Base-by-base conservation (phyloP, 2,888 invertebrate genomes). In the Amorpha juglandis region DNA sequence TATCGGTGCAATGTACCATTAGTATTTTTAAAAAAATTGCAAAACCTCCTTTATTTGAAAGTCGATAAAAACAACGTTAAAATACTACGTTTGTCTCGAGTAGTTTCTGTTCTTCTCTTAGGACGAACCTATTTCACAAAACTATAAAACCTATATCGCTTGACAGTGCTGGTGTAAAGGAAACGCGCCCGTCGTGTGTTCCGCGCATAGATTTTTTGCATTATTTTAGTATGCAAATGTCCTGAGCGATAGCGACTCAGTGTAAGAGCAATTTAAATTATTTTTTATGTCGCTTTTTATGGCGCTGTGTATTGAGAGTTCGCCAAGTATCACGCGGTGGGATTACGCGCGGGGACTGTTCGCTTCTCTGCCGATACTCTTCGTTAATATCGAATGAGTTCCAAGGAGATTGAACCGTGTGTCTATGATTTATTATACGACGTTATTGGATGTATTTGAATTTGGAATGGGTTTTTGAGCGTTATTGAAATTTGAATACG, bases 211-310 rank as follows among this genome's bases (percentile, higher is more conserved):
- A 91, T 91, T 92, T n/a, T 91, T 89, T 93, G 93, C 93, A 93
- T 93, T 91, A 93, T 90, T 93, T 92, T 89, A 90, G 88, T 91
- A 94, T 94, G 93, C 93, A 94, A 94, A 94, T 94, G 89, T 83
- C 83, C 85, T 81, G 64, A 80, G 79, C 87, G 91, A 91, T 91
- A 91, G 84, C 91, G 88, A 88, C 89, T 87, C 89, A 91, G 86
- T 89, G 89, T 90, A 90, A 90, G 91, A 92, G 92, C 93, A 91
- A 94, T 94, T 94, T 93, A 92, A 94, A 94, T 94, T 94, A 94
- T 93, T 94, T 94, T 94, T 94, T 94, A 94, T 93, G 90, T 88
- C 88, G 89, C 93, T 90, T 58, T 58, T 58, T 58, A 58, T 58
- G 58, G 58, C 58, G 91, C 77, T 80, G 94, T 84, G 94, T 92